Evolutionary conservation across 2,888 invertebrate species (phyloP), one percentile per base, ranked within the genome.

Genomic region (Rhingia campestris): DNA sequence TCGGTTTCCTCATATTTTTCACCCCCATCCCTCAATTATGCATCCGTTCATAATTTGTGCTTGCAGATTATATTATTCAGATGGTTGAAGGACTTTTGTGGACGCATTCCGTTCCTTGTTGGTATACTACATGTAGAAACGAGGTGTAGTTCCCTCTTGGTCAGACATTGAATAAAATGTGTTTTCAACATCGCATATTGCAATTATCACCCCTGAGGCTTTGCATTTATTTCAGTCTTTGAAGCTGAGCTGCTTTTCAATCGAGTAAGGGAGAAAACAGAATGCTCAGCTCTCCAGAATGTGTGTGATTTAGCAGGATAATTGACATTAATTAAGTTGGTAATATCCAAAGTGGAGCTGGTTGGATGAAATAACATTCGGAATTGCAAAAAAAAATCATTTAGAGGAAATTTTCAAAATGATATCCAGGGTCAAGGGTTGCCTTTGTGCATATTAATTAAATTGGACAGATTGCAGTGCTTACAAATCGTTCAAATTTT

Each of bases 281-380:
- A 10, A 10, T 7, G 4, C 9, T 1, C 41, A 7, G 4, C 35
- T 9, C 53, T 7, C 33, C 35, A 35, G 9, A 9, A 9, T 41
- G 9, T 56, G 37, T 22, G 22, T 51, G 22, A 33, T 51, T 45
- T 14, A 61, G 47, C 9, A 43, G 22, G 9, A 30, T 43, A 43
- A 43, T 41, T 53, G 66, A 33, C 66, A 43, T 66, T 64, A 39
- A 53, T 64, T 53, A 30, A 51, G 41, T 41, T 51, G 2, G 64
- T 51, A 22, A 41, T 58, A 32, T n/a, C 43, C 22, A 22, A 22
- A 22, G 22, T 43, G 12, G 12, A 39, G 39, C n/a, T 45, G 43
- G 35, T 3, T 14, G 5, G 22, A 30, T 39, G 22, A 39, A 51
- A 66, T n/a, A 6, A 39, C 6, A 12, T 30, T 56, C 12, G 37